Conservation (phyloP, 2,888 invertebrate species). For the Acrobasis repandana region DNA sequence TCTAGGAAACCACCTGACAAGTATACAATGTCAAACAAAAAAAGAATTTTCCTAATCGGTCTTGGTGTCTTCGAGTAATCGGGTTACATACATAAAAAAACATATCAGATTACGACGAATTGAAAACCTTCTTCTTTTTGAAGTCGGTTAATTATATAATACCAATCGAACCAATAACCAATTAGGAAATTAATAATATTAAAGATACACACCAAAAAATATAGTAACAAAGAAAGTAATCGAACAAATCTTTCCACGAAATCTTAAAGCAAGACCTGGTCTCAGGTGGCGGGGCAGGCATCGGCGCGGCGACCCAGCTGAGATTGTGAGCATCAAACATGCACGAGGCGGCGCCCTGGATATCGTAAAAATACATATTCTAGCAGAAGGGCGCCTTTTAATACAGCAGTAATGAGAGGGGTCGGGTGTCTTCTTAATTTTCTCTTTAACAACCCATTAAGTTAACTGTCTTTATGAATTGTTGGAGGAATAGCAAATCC, state of each 20-base stretch:
- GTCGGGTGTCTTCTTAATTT: conserved; percentile 76
- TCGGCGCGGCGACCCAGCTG: conserved; percentile 42
- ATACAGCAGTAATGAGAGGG: conserved; percentile 76
- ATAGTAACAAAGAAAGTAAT: conserved; percentile 2
- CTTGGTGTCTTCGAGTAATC: no score
- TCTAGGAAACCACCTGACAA: no score
- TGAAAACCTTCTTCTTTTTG: no score
- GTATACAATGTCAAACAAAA: no score
- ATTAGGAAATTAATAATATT: no score
- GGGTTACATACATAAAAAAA: no score
- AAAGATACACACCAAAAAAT: no score
- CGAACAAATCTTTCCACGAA: neutral
- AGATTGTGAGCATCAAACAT: conserved; percentile 79
- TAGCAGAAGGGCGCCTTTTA: conserved; percentile 73
- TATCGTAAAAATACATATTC: conserved; percentile 82
- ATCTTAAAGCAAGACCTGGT: conserved; percentile 24
- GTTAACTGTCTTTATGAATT: conserved; percentile 65
- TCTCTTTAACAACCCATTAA: conserved; percentile 68
- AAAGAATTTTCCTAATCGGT: no score
- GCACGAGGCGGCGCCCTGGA: conserved; percentile 61
- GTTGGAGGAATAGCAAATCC: conserved; percentile 25
- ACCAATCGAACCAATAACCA: no score
- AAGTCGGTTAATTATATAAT: no score
- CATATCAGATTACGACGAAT: no score
- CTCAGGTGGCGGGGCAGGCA: conserved; percentile 45